Conservation (phyloP, 2,113 vertebrate genomes). For the Chloroceryle aenea region DNA sequence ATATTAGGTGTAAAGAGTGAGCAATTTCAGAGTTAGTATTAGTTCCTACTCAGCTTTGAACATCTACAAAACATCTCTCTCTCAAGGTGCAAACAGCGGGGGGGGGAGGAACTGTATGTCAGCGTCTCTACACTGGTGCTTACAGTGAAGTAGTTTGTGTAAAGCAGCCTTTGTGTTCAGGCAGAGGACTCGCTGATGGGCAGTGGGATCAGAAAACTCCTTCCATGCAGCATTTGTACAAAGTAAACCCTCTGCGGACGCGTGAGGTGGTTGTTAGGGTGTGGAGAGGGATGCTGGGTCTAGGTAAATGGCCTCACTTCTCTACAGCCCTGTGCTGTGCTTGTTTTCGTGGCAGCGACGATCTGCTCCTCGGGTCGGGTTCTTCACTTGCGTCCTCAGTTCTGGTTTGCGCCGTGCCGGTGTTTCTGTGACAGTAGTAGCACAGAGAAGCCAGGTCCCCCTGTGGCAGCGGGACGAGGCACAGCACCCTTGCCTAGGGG, state of each 20-base stretch:
- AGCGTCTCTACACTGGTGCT: background rate
- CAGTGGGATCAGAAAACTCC: background rate
- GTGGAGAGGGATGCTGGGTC: background rate
- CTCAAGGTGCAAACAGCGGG: background rate
- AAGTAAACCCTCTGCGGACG: background rate
- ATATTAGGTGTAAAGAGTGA: background rate
- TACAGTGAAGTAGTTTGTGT: background rate
- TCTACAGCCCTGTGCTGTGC: background rate
- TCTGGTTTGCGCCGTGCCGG: background rate
- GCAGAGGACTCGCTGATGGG: background rate
- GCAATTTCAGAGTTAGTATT: background rate
- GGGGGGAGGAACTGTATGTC: background rate
- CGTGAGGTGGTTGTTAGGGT: background rate
- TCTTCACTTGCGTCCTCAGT: background rate
- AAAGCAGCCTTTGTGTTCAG: background rate
- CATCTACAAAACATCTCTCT: background rate
- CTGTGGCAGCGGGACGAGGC: background rate
- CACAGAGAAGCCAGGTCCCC: constrained; percentile 15
- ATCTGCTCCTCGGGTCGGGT: background rate
- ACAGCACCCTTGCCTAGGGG: background rate
- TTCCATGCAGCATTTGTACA: background rate
- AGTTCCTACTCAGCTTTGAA: background rate
- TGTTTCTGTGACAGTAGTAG: background rate
- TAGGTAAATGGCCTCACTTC: background rate
- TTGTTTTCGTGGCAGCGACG: accelerated